Conservation (phyloP, 1,140 invertebrate species). For the Homalodisca vitripennis region DNA sequence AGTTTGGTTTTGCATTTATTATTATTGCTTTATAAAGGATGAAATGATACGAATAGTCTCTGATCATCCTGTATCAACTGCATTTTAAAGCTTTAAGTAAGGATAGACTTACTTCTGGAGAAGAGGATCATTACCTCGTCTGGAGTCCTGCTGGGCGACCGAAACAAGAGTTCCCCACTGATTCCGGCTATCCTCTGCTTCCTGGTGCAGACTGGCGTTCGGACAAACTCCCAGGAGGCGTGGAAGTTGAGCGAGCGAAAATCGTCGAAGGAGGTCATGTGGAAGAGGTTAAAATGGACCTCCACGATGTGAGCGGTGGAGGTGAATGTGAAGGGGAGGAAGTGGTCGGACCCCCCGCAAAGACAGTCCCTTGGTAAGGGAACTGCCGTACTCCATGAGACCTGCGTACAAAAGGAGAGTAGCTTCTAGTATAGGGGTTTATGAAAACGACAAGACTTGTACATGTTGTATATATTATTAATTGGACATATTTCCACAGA, state of each 20-base stretch:
- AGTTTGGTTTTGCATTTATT: too few species aligned
- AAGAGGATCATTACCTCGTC: too few species aligned
- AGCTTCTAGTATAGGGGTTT: too few species aligned
- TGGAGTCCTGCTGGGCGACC: conserved; percentile 54
- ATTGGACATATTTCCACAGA: too few species aligned
- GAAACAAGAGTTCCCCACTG: conserved; percentile 71
- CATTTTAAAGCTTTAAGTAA: too few species aligned
- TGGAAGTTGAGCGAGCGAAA: conserved; percentile 81
- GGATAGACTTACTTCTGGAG: too few species aligned
- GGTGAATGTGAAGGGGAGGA: conserved; percentile 69
- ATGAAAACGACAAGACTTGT: too few species aligned
- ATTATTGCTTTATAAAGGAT: too few species aligned
- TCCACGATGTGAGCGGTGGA: conserved; percentile 74
- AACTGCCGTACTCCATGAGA: conserved; percentile 57
- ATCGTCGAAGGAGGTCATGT: conserved; percentile 82
- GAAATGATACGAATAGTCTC: too few species aligned
- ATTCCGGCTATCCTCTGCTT: conserved; percentile 67
- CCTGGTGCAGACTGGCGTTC: conserved; percentile 62
- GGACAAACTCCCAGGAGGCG: conserved; percentile 78
- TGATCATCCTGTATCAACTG: too few species aligned
- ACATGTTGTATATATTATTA: too few species aligned
- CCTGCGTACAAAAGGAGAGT: conserved; percentile 49
- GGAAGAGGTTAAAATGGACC: conserved; percentile 74
- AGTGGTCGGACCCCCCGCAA: conserved; percentile 58
- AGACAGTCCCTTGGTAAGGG: conserved; percentile 67